A percentile compares a stretch with the other conserved stretches of the same genome.
These are phyloP conservation scores for Drosophila mercatorum DNA, from an alignment of 2,888 invertebrate species.

Conservation along the genomic window DNA sequence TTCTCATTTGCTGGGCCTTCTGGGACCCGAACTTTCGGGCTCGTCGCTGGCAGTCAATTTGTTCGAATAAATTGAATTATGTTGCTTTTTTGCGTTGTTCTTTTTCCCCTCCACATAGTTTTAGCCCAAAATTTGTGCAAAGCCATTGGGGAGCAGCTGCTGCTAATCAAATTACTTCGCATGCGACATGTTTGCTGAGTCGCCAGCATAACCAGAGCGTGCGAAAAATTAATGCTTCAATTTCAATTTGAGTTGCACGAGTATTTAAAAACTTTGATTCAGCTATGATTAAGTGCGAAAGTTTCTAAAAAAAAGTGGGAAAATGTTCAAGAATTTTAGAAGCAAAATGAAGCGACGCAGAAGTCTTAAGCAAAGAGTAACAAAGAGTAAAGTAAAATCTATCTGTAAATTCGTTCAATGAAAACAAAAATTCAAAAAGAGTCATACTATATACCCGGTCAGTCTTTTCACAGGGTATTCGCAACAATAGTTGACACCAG, in stretches of 20 bases:
- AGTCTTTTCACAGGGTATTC: neutral
- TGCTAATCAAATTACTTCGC: constrained; percentile 51
- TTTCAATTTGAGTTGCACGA: neutral
- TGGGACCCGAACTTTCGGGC: constrained; percentile 47
- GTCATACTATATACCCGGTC: neutral
- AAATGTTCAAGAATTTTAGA: constrained; percentile 5
- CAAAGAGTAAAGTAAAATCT: too few species aligned
- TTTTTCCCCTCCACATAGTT: constrained; percentile 32
- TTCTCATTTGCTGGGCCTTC: constrained; percentile 40
- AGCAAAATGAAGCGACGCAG: neutral
- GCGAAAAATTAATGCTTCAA: constrained; percentile 6
- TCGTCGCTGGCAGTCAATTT: constrained; percentile 67
- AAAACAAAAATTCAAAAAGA: too few species aligned
- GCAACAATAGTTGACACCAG: neutral
- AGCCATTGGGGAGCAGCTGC: constrained; percentile 32
- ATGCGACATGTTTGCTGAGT: constrained; percentile 45
- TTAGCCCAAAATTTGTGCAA: constrained; percentile 36
- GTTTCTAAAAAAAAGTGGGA: neutral
- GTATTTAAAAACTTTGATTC: neutral
- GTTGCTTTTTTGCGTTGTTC: constrained; percentile 37
- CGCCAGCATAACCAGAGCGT: constrained; percentile 12
- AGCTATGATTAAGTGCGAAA: constrained; percentile 20
- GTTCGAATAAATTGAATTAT: constrained; percentile 76
- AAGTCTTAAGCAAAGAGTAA: too few species aligned
- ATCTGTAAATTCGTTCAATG: too few species aligned